Evolutionary conservation across 2,888 invertebrate genomes (phyloP).

Genomic region (Blastobasis adustella): DNA sequence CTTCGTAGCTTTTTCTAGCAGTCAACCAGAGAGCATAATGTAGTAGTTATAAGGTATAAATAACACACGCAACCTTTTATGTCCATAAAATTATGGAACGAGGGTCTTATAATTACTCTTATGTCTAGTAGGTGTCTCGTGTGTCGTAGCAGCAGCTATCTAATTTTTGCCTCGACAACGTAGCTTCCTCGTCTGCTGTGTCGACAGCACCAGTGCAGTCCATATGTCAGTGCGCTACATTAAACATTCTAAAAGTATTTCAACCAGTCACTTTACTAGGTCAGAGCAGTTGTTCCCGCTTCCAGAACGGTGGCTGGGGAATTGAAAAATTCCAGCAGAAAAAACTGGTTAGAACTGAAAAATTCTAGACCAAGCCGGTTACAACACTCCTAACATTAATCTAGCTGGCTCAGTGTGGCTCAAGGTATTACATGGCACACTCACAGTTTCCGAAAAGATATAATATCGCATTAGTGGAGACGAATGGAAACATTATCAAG

Average conservation of each 20-base stretch:
- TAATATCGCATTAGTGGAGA: conserved; percentile 52
- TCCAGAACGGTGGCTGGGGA: conserved; percentile 34
- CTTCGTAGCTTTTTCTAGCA: no score
- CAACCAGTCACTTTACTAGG: not conserved
- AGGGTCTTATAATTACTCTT: not conserved
- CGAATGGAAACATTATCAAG: conserved; percentile 56
- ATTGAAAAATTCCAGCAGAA: conserved; percentile 48
- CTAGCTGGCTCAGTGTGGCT: conserved; percentile 28
- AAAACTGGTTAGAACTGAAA: conserved; percentile 31
- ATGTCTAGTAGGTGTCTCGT: not conserved
- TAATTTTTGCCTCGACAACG: no score
- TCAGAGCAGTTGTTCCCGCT: conserved; percentile 28
- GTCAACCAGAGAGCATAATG: no score
- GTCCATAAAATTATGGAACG: no score
- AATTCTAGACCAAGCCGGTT: conserved; percentile 27
- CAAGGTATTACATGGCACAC: conserved; percentile 28
- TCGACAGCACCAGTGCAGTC: no score
- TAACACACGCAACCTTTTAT: no score
- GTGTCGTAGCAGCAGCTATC: no score
- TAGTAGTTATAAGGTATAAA: no score
- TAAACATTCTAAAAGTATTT: not conserved
- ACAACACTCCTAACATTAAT: conserved; percentile 24
- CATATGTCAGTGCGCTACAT: not conserved
- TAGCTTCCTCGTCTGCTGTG: no score
- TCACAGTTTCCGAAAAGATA: conserved; percentile 37